These are phyloP conservation scores for Pterostichus madidus DNA, from an alignment of 2,888 invertebrate genomes.

Conservation along the genomic window DNA sequence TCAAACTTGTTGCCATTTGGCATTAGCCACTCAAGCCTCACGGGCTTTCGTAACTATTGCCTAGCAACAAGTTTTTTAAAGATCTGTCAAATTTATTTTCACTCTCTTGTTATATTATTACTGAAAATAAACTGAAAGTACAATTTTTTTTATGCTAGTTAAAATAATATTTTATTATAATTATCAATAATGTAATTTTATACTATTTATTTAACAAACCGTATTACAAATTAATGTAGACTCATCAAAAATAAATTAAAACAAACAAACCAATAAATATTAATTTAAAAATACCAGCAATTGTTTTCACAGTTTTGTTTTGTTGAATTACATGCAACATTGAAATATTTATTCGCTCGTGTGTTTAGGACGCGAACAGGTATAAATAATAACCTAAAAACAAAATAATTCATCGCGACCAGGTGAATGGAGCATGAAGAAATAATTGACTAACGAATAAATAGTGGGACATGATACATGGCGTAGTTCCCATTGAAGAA, in stretches of 20 bases:
- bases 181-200: neutral
- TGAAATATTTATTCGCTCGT: neutral
- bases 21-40: too few relatives aligned
- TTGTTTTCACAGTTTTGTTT: neutral
- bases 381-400: slow-evolving; percentile 5
- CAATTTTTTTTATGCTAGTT: too few relatives aligned
- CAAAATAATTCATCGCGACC: slow-evolving; percentile 1
- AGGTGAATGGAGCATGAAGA: slow-evolving; percentile 19
- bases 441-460: slow-evolving; percentile 33
- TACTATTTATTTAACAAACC: neutral
- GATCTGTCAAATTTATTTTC: too few relatives aligned
- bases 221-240: neutral
- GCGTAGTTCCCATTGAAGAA: neutral
- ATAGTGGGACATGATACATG: slow-evolving; percentile 19
- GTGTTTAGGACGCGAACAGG: neutral
- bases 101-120: too few relatives aligned
- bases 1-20: too few relatives aligned
- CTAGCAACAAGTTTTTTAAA: too few relatives aligned
- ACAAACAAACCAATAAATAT: neutral
- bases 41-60: too few relatives aligned
- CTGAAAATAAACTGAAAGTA: too few relatives aligned
- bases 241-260: slow-evolving; percentile 6
- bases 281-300: neutral
- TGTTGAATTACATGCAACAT: too few relatives aligned
- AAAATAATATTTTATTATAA: neutral